Conservation (phyloP, 2,888 invertebrate species). For the Dermolepida albohirtum region DNA sequence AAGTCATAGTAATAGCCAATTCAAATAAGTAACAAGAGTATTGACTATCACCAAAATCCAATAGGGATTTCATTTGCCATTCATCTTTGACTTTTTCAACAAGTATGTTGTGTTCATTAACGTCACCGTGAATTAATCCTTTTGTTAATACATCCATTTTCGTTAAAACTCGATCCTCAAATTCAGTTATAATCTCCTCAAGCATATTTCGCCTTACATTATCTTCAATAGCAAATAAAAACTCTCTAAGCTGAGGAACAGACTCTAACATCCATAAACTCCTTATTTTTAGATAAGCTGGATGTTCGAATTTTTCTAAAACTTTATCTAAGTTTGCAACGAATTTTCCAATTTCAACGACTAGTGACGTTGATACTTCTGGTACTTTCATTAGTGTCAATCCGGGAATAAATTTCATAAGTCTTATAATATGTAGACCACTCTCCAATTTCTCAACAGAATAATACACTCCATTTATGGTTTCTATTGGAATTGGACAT, state of each 20-base stretch:
- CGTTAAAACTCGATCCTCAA: constrained; percentile 75
- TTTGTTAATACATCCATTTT: constrained; percentile 71
- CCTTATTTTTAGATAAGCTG: constrained; percentile 74
- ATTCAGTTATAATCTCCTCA: constrained; percentile 72
- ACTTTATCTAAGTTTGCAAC: constrained; percentile 76
- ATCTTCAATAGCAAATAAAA: constrained; percentile 77
- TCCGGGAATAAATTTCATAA: constrained; percentile 83
- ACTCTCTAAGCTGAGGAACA: constrained; percentile 76
- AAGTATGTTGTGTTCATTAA: constrained; percentile 90
- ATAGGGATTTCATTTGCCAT: constrained; percentile 75
- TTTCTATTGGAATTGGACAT: constrained; percentile 79
- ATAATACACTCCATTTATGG: constrained; percentile 74
- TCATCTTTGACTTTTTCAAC: constrained; percentile 54
- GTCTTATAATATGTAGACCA: constrained; percentile 74
- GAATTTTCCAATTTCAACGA: constrained; percentile 80
- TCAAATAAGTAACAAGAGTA: constrained; percentile 83
- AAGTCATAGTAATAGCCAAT: constrained; percentile 83
- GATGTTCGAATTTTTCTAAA: constrained; percentile 77
- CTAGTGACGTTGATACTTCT: constrained; percentile 69
- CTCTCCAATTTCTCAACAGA: constrained; percentile 69
- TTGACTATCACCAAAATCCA: constrained; percentile 90
- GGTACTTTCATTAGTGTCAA: constrained; percentile 74
- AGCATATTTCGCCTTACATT: constrained; percentile 71
- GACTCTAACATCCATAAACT: constrained; percentile 83
- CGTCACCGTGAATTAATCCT: constrained; percentile 89